Evolutionary conservation across 2,113 vertebrate species (phyloP).

Genomic region (Thunnus thynnus): DNA sequence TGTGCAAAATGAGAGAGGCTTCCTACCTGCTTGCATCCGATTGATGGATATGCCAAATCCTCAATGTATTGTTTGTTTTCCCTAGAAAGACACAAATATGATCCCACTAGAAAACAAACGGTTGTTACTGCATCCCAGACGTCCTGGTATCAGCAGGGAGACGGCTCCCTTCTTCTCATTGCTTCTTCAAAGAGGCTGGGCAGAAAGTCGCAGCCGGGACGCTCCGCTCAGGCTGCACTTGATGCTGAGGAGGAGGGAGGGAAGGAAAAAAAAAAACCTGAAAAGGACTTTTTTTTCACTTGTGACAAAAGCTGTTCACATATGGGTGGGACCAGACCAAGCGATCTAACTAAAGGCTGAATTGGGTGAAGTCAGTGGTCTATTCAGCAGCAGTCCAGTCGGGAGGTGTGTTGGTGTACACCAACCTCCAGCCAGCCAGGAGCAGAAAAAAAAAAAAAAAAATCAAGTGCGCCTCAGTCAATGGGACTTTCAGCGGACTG

Average conservation of each 20-base stretch:
- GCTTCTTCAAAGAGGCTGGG: slow-evolving; percentile 74
- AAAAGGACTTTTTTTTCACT: slow-evolving; percentile 63
- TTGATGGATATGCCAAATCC: slow-evolving; percentile 77
- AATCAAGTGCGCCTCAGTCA: slow-evolving; percentile 34
- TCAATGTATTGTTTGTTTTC: slow-evolving; percentile 65
- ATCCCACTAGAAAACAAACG: slow-evolving; percentile 59
- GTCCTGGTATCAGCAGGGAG: slow-evolving; percentile 70
- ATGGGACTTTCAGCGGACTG: slow-evolving; percentile 35
- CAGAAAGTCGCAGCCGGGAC: slow-evolving; percentile 74
- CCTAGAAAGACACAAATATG: slow-evolving; percentile 64
- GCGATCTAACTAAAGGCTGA: slow-evolving; percentile 49
- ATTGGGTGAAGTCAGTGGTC: slow-evolving; percentile 55
- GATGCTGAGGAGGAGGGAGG: slow-evolving; percentile 81
- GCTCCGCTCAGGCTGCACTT: slow-evolving; percentile 80
- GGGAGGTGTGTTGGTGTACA: slow-evolving; percentile 28
- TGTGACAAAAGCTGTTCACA: slow-evolving; percentile 80
- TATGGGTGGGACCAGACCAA: slow-evolving; percentile 78
- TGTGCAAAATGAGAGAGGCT: slow-evolving; percentile 24
- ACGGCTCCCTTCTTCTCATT: slow-evolving; percentile 78
- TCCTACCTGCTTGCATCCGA: slow-evolving; percentile 86
- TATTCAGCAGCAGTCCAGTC: slow-evolving; percentile 41
- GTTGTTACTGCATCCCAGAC: slow-evolving; percentile 75
- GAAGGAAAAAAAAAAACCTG: slow-evolving; percentile 41
- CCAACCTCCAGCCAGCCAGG: not conserved
- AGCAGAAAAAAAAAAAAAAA: not conserved